A percentile compares a stretch with the other conserved stretches of the same genome.
Evolutionary conservation across 2,888 invertebrate species (phyloP).

Genomic region (Xanthorhoe designata): DNA sequence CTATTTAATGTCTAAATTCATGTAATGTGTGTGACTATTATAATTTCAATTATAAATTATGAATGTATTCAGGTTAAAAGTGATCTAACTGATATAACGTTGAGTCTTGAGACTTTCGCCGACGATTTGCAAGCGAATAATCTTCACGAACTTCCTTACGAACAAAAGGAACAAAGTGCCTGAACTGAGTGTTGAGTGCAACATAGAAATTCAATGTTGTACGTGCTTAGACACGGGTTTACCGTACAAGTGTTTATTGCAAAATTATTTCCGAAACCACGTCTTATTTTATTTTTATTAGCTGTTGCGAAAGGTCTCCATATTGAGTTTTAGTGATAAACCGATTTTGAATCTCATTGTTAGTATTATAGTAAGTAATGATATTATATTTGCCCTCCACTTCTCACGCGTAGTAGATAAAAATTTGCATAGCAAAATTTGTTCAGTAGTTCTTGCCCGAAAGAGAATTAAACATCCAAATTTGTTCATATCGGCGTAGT

Average conservation of each 20-base stretch:
- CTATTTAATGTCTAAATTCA: too few species aligned
- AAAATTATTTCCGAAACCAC: conserved; percentile 13
- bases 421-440: too few species aligned
- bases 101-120: conserved; percentile 69
- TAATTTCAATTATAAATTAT: too few species aligned
- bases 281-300: not conserved
- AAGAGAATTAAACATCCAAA: too few species aligned
- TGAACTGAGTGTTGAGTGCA: conserved; percentile 20
- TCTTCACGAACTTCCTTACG: conserved; percentile 38
- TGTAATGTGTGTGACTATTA: too few species aligned
- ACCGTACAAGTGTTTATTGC: conserved; percentile 6
- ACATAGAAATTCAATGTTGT: conserved; percentile 26
- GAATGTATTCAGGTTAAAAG: not conserved
- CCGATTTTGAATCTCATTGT: too few species aligned
- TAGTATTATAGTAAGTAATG: too few species aligned
- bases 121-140: conserved; percentile 43
- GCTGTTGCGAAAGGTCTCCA: not conserved
- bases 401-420: too few species aligned
- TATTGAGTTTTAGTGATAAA: not conserved
- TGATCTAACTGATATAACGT: conserved; percentile 47
- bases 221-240: conserved; percentile 22
- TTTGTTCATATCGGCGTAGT: too few species aligned
- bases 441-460: too few species aligned
- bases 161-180: conserved; percentile 36
- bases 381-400: too few species aligned